These are phyloP conservation scores for Mythimna albipuncta DNA, from an alignment of 2,888 invertebrate genomes.

Conservation along the genomic window DNA sequence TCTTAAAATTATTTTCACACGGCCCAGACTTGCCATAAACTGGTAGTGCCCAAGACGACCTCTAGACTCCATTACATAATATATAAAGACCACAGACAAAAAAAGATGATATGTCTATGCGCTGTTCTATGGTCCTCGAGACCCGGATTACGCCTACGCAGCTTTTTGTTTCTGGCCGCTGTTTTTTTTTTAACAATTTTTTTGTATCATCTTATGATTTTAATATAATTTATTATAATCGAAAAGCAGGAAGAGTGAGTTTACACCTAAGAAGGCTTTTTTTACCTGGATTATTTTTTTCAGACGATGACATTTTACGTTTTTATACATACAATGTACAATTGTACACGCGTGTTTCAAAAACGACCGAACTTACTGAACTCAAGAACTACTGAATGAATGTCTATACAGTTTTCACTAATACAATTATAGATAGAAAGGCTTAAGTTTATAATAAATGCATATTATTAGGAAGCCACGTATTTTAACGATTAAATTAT, in stretches of 20 bases:
- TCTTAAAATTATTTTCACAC: constrained; percentile 39
- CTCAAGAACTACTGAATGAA: too few relatives aligned
- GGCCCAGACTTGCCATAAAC: constrained; percentile 42
- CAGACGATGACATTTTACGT: too few relatives aligned
- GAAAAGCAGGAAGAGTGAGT: background rate
- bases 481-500: too few relatives aligned
- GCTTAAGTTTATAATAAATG: too few relatives aligned
- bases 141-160: constrained; percentile 38
- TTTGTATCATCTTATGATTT: background rate
- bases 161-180: constrained; percentile 6
- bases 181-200: constrained; percentile 4
- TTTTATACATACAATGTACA: too few relatives aligned
- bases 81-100: constrained; percentile 34
- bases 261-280: background rate
- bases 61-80: constrained; percentile 55
- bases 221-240: background rate
- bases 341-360: too few relatives aligned
- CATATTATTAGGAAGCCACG: too few relatives aligned
- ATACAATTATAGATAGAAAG: too few relatives aligned
- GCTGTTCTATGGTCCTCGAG: background rate
- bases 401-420: too few relatives aligned
- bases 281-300: background rate
- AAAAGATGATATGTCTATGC: constrained; percentile 47
- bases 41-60: constrained; percentile 39
- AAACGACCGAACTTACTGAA: too few relatives aligned